phyloP scores from a whole-genome alignment of 2,113 vertebrate species.

The Calyptommatus sinebrachiatus region DNA sequence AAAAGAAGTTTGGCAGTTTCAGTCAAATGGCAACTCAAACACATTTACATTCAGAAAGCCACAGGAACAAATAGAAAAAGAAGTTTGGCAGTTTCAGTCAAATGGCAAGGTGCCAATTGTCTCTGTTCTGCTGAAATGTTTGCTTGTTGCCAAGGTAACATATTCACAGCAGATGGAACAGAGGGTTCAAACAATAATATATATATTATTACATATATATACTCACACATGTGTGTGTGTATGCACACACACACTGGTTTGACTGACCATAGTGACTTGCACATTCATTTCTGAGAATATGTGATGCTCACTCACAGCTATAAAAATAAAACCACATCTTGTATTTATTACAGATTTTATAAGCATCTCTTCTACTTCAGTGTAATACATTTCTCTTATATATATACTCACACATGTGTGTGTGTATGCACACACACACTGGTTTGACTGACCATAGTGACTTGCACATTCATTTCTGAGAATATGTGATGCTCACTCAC shows the following conservation, averaged over 20 bases:
- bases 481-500: accelerated
- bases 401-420: too few relatives aligned
- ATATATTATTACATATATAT: too few relatives aligned
- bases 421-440: too few relatives aligned
- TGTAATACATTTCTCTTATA: background rate
- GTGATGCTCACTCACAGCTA: background rate
- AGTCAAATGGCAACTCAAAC: constrained; percentile 21
- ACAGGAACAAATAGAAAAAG: background rate
- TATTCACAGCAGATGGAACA: background rate
- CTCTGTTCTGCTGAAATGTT: constrained; percentile 30
- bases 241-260: background rate
- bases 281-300: background rate
- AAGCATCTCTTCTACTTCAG: background rate
- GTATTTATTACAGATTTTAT: background rate
- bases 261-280: background rate
- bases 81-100: constrained; percentile 17
- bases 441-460: background rate
- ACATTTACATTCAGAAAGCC: too few relatives aligned
- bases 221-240: too few relatives aligned
- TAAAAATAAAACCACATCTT: background rate
- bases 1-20: constrained; percentile 23
- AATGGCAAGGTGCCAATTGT: constrained; percentile 23
- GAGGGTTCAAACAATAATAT: background rate
- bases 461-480: background rate
- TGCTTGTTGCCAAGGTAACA: constrained; percentile 39